Conservation (phyloP, 2,888 invertebrate species). For the Apamea epomidion region DNA sequence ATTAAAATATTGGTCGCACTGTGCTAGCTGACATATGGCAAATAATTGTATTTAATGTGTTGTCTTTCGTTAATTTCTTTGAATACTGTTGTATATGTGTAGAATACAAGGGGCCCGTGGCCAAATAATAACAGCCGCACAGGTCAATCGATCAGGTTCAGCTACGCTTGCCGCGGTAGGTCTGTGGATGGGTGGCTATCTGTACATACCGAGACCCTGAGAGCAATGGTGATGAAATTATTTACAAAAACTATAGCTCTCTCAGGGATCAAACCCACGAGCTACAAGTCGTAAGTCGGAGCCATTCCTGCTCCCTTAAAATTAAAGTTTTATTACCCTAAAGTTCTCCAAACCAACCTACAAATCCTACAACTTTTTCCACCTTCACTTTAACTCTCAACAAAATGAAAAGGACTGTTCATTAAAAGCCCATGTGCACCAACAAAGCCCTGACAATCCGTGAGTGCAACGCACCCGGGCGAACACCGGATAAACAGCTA, state of each 20-base stretch:
- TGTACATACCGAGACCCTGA: too few relatives aligned
- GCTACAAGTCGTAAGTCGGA: too few relatives aligned
- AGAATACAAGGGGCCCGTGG: background rate
- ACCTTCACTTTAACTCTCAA: constrained; percentile 41
- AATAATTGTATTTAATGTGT: background rate
- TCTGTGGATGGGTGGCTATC: too few relatives aligned
- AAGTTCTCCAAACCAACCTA: constrained; percentile 3
- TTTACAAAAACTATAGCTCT: too few relatives aligned
- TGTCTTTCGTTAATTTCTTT: background rate
- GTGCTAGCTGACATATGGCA: background rate
- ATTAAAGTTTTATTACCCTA: background rate
- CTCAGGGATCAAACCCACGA: too few relatives aligned
- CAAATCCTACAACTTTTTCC: constrained; percentile 10
- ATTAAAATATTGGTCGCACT: background rate
- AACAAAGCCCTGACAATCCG: constrained; percentile 61
- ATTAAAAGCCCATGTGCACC: constrained; percentile 54
- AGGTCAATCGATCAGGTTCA: too few relatives aligned
- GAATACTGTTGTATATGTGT: background rate
- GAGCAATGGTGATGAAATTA: too few relatives aligned
- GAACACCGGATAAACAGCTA: constrained; percentile 72
- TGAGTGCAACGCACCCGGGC: constrained; percentile 63
- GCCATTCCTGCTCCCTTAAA: too few relatives aligned
- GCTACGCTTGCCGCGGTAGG: too few relatives aligned
- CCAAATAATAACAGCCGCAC: too few relatives aligned
- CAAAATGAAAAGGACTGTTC: constrained; percentile 49